A percentile compares a stretch with the other conserved stretches of the same genome.
Evolutionary conservation across 2,888 invertebrate genomes (phyloP).

Genomic region (Dolichopus griseipennis): DNA sequence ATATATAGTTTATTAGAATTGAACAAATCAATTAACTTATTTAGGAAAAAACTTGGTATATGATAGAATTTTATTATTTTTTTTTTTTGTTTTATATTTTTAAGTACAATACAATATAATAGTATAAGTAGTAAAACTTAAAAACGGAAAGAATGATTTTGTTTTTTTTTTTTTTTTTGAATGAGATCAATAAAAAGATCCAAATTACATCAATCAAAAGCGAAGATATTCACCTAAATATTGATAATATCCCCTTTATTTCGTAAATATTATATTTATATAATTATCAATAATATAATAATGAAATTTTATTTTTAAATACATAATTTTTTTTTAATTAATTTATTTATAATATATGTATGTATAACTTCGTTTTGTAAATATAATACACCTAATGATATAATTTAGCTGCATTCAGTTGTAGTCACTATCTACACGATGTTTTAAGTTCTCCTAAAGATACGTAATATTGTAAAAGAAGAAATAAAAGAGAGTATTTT

Average conservation of each 20-base stretch:
- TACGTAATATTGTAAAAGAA: neutral
- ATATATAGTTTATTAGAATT: neutral
- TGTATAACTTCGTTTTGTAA: neutral
- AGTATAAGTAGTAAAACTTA: neutral
- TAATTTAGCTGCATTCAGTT: neutral
- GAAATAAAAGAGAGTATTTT: too few species aligned
- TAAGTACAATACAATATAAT: neutral
- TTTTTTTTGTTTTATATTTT: neutral
- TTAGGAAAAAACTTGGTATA: neutral
- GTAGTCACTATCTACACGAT: slow-evolving; percentile 7
- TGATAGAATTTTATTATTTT: neutral
- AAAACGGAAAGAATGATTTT: neutral
- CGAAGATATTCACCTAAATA: slow-evolving; percentile 6
- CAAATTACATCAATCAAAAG: slow-evolving; percentile 1
- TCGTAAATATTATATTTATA: neutral
- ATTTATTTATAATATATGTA: neutral
- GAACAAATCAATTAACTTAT: slow-evolving; percentile 1
- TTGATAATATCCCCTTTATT: neutral
- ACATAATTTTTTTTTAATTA: neutral
- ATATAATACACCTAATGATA: neutral
- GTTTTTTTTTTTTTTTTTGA: too few species aligned
- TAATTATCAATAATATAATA: neutral
- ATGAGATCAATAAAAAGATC: slow-evolving; percentile 1
- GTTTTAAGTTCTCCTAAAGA: neutral
- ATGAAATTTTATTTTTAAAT: neutral